phyloP scores from a whole-genome alignment of 2,113 vertebrate species.

The Turdus rufiventris region DNA sequence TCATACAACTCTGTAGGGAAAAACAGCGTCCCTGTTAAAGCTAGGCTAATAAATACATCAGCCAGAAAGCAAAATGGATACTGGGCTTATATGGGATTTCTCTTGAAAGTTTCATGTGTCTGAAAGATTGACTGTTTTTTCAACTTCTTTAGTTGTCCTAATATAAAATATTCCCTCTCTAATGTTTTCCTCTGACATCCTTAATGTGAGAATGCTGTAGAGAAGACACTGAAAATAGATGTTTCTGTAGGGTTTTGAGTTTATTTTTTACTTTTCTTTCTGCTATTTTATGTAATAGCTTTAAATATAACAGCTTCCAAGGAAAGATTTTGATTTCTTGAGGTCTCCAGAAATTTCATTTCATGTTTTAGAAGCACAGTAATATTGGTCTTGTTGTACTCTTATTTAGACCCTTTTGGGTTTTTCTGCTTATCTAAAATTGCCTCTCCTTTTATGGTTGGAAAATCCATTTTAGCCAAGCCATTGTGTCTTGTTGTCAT shows the following conservation, averaged over 20 bases:
- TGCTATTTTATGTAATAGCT: neutral
- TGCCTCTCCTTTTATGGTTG: neutral
- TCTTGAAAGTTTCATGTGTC: neutral
- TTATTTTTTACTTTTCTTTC: neutral
- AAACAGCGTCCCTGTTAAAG: neutral
- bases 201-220: neutral
- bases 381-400: neutral
- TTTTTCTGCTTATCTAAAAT: neutral
- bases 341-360: neutral
- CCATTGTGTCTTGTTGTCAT: neutral
- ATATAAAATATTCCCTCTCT: neutral
- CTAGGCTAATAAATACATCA: neutral
- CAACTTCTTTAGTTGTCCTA: neutral
- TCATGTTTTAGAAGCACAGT: neutral
- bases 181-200: neutral
- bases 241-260: neutral
- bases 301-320: neutral
- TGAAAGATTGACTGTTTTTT: neutral
- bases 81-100: neutral
- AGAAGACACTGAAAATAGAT: neutral
- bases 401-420: neutral
- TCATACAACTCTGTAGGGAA: neutral
- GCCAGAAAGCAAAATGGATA: neutral
- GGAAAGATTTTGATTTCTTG: neutral
- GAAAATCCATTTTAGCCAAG: neutral